Base-by-base conservation (phyloP, 1,140 invertebrate species). In the Calephelis virginiensis region DNA sequence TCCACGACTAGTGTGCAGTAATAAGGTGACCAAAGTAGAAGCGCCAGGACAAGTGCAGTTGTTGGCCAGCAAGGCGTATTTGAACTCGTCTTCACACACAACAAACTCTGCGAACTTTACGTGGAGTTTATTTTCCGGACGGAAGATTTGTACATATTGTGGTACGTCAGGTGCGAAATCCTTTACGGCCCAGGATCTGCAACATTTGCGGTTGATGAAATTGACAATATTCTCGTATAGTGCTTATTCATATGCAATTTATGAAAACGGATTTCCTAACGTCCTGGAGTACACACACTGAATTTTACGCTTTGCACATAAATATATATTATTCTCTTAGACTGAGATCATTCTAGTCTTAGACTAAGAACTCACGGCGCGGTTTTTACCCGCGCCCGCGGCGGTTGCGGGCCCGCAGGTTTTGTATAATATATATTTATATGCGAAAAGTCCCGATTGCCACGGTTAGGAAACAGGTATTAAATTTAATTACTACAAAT, bases 91-190 rank as follows among this genome's bases (percentile, higher is more conserved):
- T 87, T 99, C 98, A 91, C 98, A 99, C 12, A 99, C 98, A 5
- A 99, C 97, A 90, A 97, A 97, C 83, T 99, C 97, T 61, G 98
- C 98, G 90, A 99, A 99, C 90, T 99, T 98, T 14, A 99, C 98
- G 92, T 99, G 98, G 69, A 99, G 93, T 87, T 99, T 99, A 85
- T 99, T 99, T 91, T 99, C 98, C 47, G 98, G 97, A 83, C 98
- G 93, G 92, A 99, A 99, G 72, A 99, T 98, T 92, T 99, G 98
- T 60, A 99, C 97, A 91, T 99, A 99, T 92, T 99, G 98, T 38
- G 97, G 97, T 67, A 99, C 97, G 76, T 94, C 95, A 28, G 98
- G 98, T 0, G 98, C 98, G 90, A 98, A 99, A 90, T 99, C 98
- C 89, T 99, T 98, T 10, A 99, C 97, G 6, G 98, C 98, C 98